Evolutionary conservation across 2,888 invertebrate species (phyloP).

Genomic region (Gasteruption jaculator): DNA sequence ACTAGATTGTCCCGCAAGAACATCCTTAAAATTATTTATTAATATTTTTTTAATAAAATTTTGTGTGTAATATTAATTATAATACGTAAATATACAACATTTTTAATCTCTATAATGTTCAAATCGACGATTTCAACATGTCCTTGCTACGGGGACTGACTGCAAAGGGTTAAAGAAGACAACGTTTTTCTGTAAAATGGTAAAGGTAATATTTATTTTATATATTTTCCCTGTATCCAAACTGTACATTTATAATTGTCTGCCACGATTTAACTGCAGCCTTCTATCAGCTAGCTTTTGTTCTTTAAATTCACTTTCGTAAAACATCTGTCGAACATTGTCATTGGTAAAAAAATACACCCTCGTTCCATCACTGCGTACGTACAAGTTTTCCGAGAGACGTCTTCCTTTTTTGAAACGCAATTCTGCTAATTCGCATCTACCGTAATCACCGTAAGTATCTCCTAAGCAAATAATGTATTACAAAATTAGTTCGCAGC

Average conservation of each 20-base stretch:
- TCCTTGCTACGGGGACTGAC: too few species aligned
- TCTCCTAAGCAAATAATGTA: too few species aligned
- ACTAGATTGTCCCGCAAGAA: too few species aligned
- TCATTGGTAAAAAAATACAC: constrained; percentile 95
- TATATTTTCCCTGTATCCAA: constrained; percentile 96
- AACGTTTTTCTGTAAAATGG: too few species aligned
- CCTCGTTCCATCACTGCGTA: constrained; percentile 92
- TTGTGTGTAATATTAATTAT: too few species aligned
- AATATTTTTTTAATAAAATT: too few species aligned
- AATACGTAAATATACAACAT: too few species aligned
- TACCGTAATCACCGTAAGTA: constrained; percentile 97
- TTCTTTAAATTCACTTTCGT: constrained; percentile 66
- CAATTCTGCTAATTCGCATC: constrained; percentile 92
- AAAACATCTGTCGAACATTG: constrained; percentile 72
- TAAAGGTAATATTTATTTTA: constrained; percentile 58
- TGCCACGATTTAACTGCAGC: constrained; percentile 92
- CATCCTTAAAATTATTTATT: too few species aligned
- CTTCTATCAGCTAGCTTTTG: constrained; percentile 85
- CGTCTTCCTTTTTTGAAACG: constrained; percentile 91
- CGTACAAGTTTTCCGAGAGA: constrained; percentile 91
- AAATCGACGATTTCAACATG: too few species aligned
- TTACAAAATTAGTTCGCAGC: too few species aligned
- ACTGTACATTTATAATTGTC: constrained; percentile 95
- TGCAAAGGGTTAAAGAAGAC: too few species aligned
- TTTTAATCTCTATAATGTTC: too few species aligned